These are phyloP conservation scores for Anagrus nilaparvatae DNA, from an alignment of 1,140 invertebrate genomes.

Conservation along the genomic window DNA sequence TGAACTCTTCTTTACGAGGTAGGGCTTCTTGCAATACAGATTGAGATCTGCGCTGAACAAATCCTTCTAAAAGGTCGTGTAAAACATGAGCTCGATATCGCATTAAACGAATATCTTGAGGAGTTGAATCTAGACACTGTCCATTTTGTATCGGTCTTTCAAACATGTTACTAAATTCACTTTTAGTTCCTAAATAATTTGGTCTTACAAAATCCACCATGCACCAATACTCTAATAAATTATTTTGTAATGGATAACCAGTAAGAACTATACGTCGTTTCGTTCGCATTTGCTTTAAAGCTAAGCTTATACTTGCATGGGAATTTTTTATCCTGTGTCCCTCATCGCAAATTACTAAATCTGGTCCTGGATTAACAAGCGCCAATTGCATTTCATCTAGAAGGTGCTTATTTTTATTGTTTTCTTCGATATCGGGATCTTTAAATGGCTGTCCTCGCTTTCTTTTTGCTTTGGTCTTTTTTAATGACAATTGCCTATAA, in stretches of 20 bases:
- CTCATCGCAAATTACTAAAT: conserved; percentile 91
- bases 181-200: conserved; percentile 84
- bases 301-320: conserved; percentile 85
- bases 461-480: conserved; percentile 46
- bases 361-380: conserved; percentile 84
- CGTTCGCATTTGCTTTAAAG: conserved; percentile 84
- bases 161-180: conserved; percentile 93
- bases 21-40: conserved; percentile 75
- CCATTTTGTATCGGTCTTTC: conserved; percentile 91
- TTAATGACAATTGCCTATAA: conserved; percentile 78
- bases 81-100: conserved; percentile 80
- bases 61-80: conserved; percentile 80
- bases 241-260: conserved; percentile 95
- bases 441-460: conserved; percentile 38
- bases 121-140: conserved; percentile 86
- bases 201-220: conserved; percentile 95
- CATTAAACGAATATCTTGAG: conserved; percentile 83
- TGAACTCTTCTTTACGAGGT: conserved; percentile 87
- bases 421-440: conserved; percentile 48
- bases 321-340: conserved; percentile 95
- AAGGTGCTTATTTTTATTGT: conserved; percentile 74
- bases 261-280: conserved; percentile 84
- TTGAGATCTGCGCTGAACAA: conserved; percentile 86
- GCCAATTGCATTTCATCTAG: conserved; percentile 81
- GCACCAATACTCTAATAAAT: conserved; percentile 91